Evolutionary conservation across 2,888 invertebrate genomes (phyloP).

Genomic region (Palloptera scutellata): DNA sequence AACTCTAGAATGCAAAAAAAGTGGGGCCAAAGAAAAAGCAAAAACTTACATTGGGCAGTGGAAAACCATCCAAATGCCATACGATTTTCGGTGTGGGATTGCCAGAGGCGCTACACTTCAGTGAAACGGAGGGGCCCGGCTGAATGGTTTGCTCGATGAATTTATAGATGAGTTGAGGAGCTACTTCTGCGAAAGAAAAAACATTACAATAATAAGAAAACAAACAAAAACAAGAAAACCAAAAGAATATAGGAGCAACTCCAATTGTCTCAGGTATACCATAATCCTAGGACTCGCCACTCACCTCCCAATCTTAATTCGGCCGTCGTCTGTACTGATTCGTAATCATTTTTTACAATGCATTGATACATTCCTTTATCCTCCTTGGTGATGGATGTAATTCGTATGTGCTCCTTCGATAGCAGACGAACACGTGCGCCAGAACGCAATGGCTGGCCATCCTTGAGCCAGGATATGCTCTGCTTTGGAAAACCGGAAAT

Average conservation of each 20-base stretch:
- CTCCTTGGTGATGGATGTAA: conserved; percentile 75
- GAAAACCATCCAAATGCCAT: conserved; percentile 79
- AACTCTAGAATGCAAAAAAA: too few relatives aligned
- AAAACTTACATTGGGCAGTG: conserved; percentile 68
- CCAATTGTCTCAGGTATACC: background rate
- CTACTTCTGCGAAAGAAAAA: conserved; percentile 70
- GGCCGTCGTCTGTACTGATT: conserved; percentile 81
- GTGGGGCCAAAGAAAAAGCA: too few relatives aligned
- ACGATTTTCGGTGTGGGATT: conserved; percentile 81
- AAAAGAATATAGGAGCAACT: background rate
- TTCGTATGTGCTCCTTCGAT: conserved; percentile 67
- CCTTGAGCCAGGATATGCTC: conserved; percentile 79
- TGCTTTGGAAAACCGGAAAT: conserved; percentile 83
- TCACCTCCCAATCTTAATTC: conserved; percentile 82
- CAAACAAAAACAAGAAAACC: conserved; percentile 20
- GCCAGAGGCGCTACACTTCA: conserved; percentile 79
- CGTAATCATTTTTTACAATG: conserved; percentile 81
- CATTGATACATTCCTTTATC: conserved; percentile 94
- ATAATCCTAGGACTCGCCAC: conserved; percentile 39
- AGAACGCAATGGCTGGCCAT: conserved; percentile 71
- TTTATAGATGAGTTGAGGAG: conserved; percentile 77
- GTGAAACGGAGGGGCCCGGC: conserved; percentile 78
- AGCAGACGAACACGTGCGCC: conserved; percentile 68
- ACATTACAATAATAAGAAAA: conserved; percentile 23
- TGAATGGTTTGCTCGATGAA: conserved; percentile 82